Conservation (phyloP, 2,888 invertebrate genomes). For the Timema cristinae region DNA sequence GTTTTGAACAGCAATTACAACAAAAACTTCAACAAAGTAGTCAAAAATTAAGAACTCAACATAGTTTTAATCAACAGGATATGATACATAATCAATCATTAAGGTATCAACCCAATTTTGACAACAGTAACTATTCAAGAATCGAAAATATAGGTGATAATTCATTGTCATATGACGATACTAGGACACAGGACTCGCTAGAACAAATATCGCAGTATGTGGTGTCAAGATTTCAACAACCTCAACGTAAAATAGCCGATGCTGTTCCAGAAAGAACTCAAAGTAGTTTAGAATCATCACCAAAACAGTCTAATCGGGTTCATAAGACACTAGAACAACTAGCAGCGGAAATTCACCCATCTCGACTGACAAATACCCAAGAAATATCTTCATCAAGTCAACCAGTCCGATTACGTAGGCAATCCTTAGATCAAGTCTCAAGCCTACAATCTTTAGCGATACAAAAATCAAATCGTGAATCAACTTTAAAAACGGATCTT, state of each 20-base stretch:
- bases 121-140: not conserved
- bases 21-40: conserved; percentile 4
- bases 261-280: not conserved
- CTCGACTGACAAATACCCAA: not conserved
- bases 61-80: conserved; percentile 8
- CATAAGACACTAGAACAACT: conserved; percentile 10
- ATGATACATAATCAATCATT: not conserved
- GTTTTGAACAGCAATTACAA: conserved; percentile 6
- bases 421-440: too few species aligned
- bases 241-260: not conserved
- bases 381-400: too few species aligned
- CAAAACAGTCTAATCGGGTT: not conserved
- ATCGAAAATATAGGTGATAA: not conserved
- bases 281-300: not conserved
- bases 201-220: too few species aligned
- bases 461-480: too few species aligned
- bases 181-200: too few species aligned
- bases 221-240: not conserved
- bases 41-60: not conserved
- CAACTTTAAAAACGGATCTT: too few species aligned
- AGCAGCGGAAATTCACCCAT: conserved; percentile 7
- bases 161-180: too few species aligned
- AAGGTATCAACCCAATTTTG: conserved; percentile 10
- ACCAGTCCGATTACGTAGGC: too few species aligned
- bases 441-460: too few species aligned